phyloP scores from a whole-genome alignment of 2,888 invertebrate species.

The Erynnis tages region DNA sequence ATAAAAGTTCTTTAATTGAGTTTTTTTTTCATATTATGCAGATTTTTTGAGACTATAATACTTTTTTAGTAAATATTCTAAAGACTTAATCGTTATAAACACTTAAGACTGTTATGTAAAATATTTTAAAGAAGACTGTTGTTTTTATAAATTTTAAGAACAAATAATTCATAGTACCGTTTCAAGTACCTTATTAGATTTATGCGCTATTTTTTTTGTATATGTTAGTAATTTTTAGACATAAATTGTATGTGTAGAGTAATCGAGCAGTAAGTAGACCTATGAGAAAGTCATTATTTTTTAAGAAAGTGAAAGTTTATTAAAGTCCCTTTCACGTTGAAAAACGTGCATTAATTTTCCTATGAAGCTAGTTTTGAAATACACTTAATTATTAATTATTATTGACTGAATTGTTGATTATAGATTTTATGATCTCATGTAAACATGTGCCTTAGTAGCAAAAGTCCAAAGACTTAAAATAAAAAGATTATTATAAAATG shows the following conservation, averaged over 20 bases:
- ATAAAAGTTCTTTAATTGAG: background rate
- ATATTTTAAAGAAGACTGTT: constrained; percentile 1
- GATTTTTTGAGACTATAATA: background rate
- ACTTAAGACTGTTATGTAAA: background rate
- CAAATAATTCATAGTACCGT: background rate
- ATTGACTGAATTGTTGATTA: background rate
- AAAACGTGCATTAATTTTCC: constrained; percentile 19
- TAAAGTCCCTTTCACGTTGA: constrained; percentile 29
- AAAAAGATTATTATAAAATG: background rate
- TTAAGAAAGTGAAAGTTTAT: background rate
- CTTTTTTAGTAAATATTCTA: background rate
- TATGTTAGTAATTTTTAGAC: background rate
- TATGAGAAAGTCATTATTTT: background rate
- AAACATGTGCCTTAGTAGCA: constrained; percentile 2
- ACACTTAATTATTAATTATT: background rate
- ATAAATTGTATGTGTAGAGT: background rate
- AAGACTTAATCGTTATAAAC: background rate
- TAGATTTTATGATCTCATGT: constrained; percentile 1
- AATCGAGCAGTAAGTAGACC: background rate
- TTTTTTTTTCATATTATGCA: background rate
- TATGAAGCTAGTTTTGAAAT: background rate
- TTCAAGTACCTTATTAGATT: background rate
- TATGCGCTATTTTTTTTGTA: background rate
- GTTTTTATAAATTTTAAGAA: background rate
- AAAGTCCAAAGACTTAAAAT: background rate